Conservation (phyloP, 2,113 vertebrate species). For the Martes martes region DNA sequence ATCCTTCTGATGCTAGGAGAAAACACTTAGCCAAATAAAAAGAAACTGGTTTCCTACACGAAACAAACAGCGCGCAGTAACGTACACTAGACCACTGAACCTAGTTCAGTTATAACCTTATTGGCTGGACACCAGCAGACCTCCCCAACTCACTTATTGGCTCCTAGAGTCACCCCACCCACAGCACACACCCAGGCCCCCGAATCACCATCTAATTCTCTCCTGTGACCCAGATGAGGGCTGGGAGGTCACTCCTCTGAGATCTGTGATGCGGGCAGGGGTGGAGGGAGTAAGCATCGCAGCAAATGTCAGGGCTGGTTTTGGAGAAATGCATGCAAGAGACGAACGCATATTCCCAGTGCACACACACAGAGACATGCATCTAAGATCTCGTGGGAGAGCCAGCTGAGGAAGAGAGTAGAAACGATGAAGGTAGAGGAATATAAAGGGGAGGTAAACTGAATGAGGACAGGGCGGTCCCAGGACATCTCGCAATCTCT, state of each 20-base stretch:
- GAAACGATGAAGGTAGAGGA: constrained; percentile 50
- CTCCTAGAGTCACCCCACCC: constrained; percentile 54
- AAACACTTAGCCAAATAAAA: constrained; percentile 72
- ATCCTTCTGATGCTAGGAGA: constrained; percentile 73
- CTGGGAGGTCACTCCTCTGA: constrained; percentile 58
- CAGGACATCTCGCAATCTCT: constrained; percentile 44
- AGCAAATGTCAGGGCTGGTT: constrained; percentile 53
- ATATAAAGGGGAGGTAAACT: constrained; percentile 64
- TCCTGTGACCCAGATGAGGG: constrained; percentile 47
- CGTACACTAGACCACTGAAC: constrained; percentile 62
- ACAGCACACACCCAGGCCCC: constrained; percentile 20
- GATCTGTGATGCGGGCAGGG: constrained; percentile 37
- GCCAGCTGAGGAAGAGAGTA: constrained; percentile 53
- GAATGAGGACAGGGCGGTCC: constrained; percentile 72
- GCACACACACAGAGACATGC: constrained; percentile 72
- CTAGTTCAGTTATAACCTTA: constrained; percentile 59
- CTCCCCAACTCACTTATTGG: constrained; percentile 60
- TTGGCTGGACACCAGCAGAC: constrained; percentile 44
- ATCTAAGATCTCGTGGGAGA: constrained; percentile 50
- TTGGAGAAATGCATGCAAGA: constrained; percentile 65
- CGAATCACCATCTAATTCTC: constrained; percentile 40
- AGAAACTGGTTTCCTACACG: constrained; percentile 60
- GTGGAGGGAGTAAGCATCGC: constrained; percentile 49
- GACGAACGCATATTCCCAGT: constrained; percentile 47
- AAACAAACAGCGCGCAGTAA: constrained; percentile 58